A percentile compares a stretch with the other conserved stretches of the same genome.
These are phyloP conservation scores for Heliconius hermathena DNA, from an alignment of 1,140 invertebrate genomes.

Conservation along the genomic window DNA sequence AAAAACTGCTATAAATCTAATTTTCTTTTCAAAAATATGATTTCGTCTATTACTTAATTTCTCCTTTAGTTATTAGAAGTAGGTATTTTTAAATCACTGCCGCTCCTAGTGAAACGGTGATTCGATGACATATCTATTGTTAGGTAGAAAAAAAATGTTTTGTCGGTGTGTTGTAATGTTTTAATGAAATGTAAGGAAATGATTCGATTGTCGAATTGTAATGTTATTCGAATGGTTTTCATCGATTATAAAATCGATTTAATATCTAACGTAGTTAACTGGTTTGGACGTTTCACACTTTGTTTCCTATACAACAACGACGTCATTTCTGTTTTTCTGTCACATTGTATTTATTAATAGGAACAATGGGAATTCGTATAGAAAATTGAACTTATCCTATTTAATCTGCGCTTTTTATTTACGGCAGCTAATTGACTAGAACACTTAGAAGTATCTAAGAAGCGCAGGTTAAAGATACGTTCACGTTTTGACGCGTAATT, in stretches of 20 bases:
- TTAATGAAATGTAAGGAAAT: slow-evolving; percentile 50
- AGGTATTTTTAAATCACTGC: slow-evolving; percentile 62
- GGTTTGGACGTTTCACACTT: slow-evolving; percentile 21
- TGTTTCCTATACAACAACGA: slow-evolving; percentile 30
- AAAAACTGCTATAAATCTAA: too few species aligned
- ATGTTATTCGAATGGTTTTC: slow-evolving; percentile 32
- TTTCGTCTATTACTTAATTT: background rate
- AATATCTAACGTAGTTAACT: slow-evolving; percentile 20
- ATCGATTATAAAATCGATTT: slow-evolving; percentile 39
- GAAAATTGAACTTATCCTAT: background rate
- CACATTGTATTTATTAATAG: background rate
- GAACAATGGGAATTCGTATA: background rate
- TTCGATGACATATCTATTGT: slow-evolving; percentile 78
- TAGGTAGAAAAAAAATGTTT: slow-evolving; percentile 73
- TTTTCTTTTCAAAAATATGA: too few species aligned
- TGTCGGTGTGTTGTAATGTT: slow-evolving; percentile 65
- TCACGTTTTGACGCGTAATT: background rate
- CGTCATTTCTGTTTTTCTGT: background rate
- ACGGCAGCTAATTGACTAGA: background rate
- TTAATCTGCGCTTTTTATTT: background rate
- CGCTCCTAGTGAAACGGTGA: slow-evolving; percentile 71
- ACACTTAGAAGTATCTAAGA: background rate
- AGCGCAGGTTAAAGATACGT: background rate
- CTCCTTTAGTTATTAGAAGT: slow-evolving; percentile 40
- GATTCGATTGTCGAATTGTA: slow-evolving; percentile 45